Conservation (phyloP, 2,888 invertebrate genomes). For the Leuctra nigra region DNA sequence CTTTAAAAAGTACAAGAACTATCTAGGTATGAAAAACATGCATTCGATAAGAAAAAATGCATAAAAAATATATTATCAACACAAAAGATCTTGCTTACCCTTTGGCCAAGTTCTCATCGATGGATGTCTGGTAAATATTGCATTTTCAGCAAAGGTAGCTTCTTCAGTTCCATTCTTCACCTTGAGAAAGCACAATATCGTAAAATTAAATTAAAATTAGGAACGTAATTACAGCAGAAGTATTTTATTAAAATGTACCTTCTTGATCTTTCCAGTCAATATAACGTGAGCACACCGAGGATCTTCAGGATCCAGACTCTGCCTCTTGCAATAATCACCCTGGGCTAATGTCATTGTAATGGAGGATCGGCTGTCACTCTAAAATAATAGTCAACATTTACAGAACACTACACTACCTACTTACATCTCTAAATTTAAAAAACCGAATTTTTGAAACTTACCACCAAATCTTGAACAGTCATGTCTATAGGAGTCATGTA, state of each 20-base stretch:
- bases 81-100: conserved; percentile 47
- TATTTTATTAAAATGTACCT: too few species aligned
- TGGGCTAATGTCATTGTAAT: conserved; percentile 64
- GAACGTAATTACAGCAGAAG: too few species aligned
- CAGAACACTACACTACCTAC: too few species aligned
- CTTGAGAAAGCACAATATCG: too few species aligned
- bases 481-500: conserved; percentile 67
- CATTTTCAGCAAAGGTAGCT: conserved; percentile 51
- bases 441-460: too few species aligned
- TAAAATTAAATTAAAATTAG: too few species aligned
- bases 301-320: conserved; percentile 47
- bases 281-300: conserved; percentile 69
- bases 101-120: conserved; percentile 60
- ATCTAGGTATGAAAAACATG: too few species aligned
- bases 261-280: conserved; percentile 57
- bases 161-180: conserved; percentile 49
- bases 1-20: too few species aligned
- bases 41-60: too few species aligned
- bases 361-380: conserved; percentile 51
- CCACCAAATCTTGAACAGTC: conserved; percentile 58
- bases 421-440: too few species aligned
- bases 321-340: conserved; percentile 45
- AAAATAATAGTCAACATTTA: conserved; percentile 8
- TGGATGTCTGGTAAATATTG: conserved; percentile 64
- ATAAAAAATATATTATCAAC: too few species aligned